Percentiles rank a stretch among this genome's conserved stretches.
Evolutionary conservation across 2,113 vertebrate species (phyloP).

Genomic region (Nibea coibor): DNA sequence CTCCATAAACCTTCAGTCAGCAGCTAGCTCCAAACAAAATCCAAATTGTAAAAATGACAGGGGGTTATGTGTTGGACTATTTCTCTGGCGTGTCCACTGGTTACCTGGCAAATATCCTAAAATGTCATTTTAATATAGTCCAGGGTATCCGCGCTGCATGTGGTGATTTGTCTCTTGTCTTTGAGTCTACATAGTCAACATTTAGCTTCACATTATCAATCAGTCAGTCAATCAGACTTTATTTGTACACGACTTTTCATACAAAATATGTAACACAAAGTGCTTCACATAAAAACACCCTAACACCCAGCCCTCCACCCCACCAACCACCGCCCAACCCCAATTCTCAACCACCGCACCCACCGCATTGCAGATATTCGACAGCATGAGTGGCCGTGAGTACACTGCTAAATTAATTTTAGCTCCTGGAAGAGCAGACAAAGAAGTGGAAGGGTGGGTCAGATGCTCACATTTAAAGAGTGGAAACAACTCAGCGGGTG

Average conservation of each 20-base stretch:
- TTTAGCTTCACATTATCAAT: no score
- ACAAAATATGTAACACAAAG: background rate
- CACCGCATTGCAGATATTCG: background rate
- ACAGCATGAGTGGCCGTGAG: background rate
- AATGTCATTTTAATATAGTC: background rate
- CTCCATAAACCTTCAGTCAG: no score
- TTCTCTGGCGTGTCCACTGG: no score
- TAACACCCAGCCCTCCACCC: no score
- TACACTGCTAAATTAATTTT: background rate
- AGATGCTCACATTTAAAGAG: conserved; percentile 1
- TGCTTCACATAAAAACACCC: no score
- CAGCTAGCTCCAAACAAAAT: no score
- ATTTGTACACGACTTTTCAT: no score
- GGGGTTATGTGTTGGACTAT: background rate
- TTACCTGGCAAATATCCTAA: no score
- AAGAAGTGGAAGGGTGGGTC: conserved; percentile 18
- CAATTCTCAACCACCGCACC: no score
- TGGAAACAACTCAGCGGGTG: conserved; percentile 52
- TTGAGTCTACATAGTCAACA: no score
- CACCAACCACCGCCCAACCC: no score
- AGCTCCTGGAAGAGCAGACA: background rate
- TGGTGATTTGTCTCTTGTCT: background rate
- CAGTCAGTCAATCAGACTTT: background rate
- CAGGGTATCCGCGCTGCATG: background rate
- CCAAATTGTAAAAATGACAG: background rate